These are phyloP conservation scores for Pseudanteris insignis DNA, from an alignment of 2,888 invertebrate genomes.

Conservation along the genomic window DNA sequence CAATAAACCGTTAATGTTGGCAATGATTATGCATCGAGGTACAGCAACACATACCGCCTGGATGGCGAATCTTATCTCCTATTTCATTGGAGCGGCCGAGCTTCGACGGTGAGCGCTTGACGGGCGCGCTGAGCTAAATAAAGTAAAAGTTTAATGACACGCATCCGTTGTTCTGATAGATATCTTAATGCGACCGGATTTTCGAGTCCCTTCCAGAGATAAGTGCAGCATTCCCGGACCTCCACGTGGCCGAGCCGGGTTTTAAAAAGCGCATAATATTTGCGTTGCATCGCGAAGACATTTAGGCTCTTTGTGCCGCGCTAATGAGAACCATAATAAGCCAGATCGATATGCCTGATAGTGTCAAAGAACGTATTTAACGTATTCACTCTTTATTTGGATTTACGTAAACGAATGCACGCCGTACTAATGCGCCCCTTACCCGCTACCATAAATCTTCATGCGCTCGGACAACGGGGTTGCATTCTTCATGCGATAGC, in stretches of 20 bases:
- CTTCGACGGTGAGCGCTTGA: slow-evolving; percentile 41
- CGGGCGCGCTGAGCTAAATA: slow-evolving; percentile 56
- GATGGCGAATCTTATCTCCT: slow-evolving; percentile 45
- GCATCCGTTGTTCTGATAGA: slow-evolving; percentile 66
- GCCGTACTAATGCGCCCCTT: slow-evolving; percentile 12
- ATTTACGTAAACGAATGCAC: slow-evolving; percentile 26
- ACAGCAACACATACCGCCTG: slow-evolving; percentile 40
- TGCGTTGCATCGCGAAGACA: slow-evolving; percentile 23
- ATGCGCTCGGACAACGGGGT: too few species aligned
- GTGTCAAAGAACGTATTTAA: slow-evolving; percentile 35
- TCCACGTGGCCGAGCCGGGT: slow-evolving; percentile 31
- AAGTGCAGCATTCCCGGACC: slow-evolving; percentile 51
- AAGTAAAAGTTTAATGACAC: slow-evolving; percentile 65
- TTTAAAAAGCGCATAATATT: slow-evolving; percentile 40
- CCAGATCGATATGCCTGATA: slow-evolving; percentile 38
- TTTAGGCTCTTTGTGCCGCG: slow-evolving; percentile 38
- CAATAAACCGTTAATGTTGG: slow-evolving; percentile 46
- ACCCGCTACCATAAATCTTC: slow-evolving; percentile 28
- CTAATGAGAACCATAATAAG: slow-evolving; percentile 42
- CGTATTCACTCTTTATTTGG: slow-evolving; percentile 37
- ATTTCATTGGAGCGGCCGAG: slow-evolving; percentile 42
- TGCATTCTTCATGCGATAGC: too few species aligned
- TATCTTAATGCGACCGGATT: slow-evolving; percentile 67
- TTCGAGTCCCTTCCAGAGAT: slow-evolving; percentile 61
- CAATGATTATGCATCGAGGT: slow-evolving; percentile 44